phyloP scores from a whole-genome alignment of 1,140 invertebrate genomes.

The Zaprionus tsacasi region DNA sequence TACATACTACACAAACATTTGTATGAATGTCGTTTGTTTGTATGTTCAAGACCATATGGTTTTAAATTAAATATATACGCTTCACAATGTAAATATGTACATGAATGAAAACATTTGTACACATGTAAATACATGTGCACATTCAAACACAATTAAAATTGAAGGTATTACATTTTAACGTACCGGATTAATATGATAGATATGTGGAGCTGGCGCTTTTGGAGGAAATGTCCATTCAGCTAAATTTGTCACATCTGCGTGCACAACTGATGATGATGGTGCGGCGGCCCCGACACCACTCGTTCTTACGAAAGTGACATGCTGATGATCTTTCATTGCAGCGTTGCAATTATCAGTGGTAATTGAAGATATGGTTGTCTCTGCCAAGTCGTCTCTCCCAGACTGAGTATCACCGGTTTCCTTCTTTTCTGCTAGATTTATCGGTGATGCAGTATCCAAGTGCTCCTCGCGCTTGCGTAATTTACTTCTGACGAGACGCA shows the following conservation, averaged over 20 bases:
- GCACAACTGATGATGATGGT: slow-evolving; percentile 32
- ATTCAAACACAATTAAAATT: not conserved
- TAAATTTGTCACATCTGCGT: slow-evolving; percentile 37
- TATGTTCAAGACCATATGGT: slow-evolving; percentile 4
- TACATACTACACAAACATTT: not conserved
- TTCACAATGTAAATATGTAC: slow-evolving; percentile 5
- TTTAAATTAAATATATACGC: not conserved
- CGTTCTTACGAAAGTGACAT: slow-evolving; percentile 64
- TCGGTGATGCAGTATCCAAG: slow-evolving; percentile 85
- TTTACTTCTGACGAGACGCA: slow-evolving; percentile 94
- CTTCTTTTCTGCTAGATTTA: slow-evolving; percentile 85
- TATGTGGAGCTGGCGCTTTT: slow-evolving; percentile 88
- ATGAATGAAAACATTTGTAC: slow-evolving; percentile 3
- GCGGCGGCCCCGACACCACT: slow-evolving; percentile 44
- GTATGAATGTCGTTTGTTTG: not conserved
- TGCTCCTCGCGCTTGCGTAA: slow-evolving; percentile 92
- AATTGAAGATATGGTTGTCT: slow-evolving; percentile 20
- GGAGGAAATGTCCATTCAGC: slow-evolving; percentile 91
- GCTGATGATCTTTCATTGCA: slow-evolving; percentile 52
- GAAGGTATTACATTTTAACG: not conserved
- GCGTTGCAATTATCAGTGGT: slow-evolving; percentile 33
- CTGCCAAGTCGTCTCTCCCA: slow-evolving; percentile 5
- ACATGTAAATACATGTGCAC: not conserved
- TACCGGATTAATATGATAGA: slow-evolving; percentile 91
- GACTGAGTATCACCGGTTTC: not conserved